phyloP scores from a whole-genome alignment of 2,888 invertebrate genomes.

The Melanostoma scalare region DNA sequence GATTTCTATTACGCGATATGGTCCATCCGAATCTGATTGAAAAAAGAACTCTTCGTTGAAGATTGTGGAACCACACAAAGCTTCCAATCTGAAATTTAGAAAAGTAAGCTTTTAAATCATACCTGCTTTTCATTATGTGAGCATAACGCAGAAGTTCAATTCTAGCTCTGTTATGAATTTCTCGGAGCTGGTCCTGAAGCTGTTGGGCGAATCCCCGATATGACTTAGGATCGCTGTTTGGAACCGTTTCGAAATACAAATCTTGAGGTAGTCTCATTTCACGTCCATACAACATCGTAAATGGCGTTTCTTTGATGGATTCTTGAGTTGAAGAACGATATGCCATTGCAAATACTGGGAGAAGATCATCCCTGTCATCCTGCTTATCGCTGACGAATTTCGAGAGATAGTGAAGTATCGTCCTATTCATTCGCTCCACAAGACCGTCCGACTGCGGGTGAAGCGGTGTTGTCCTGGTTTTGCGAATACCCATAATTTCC shows the following conservation, averaged over 20 bases:
- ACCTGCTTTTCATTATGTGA: too few species aligned
- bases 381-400: constrained; percentile 19
- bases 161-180: too few species aligned
- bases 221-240: too few species aligned
- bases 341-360: constrained; percentile 2
- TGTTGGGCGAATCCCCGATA: too few species aligned
- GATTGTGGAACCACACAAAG: constrained; percentile 7
- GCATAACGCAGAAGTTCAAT: too few species aligned
- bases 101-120: too few species aligned
- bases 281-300: constrained; percentile 3
- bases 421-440: too few species aligned
- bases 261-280: constrained; percentile 3
- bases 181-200: too few species aligned
- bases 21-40: constrained; percentile 17
- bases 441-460: too few species aligned
- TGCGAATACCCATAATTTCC: too few species aligned
- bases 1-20: constrained; percentile 14
- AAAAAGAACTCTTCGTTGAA: not conserved
- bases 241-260: too few species aligned
- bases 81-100: constrained; percentile 5
- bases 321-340: constrained; percentile 5
- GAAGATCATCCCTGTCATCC: constrained; percentile 11
- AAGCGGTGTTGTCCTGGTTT: too few species aligned
- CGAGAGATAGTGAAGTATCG: not conserved
- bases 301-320: constrained; percentile 11